Evolutionary conservation across 2,797 vertebrate species (phyloP).

Genomic region (Anas capensis): DNA sequence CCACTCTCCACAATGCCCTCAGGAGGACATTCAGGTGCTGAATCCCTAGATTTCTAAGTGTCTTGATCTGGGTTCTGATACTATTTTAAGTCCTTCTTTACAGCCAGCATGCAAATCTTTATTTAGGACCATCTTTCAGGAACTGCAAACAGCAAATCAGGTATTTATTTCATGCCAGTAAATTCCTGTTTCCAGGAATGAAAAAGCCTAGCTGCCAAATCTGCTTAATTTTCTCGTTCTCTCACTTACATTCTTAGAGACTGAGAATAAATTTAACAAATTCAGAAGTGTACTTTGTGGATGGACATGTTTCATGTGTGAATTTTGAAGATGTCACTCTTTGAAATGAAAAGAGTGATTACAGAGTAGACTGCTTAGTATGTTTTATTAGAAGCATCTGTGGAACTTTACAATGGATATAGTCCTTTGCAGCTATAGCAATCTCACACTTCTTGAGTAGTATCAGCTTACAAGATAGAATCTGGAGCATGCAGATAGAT

Average conservation of each 20-base stretch:
- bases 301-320: not conserved
- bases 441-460: slow-evolving; percentile 68
- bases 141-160: not conserved
- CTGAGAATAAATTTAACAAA: not conserved
- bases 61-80: not conserved
- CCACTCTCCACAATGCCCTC: not conserved
- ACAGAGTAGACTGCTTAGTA: slow-evolving; percentile 12
- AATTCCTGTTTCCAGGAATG: not conserved
- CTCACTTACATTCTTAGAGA: not conserved
- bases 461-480: slow-evolving; percentile 61
- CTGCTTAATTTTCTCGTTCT: not conserved
- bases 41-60: not conserved
- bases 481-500: slow-evolving; percentile 41
- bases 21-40: not conserved
- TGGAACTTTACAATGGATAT: slow-evolving; percentile 65
- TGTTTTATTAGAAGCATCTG: slow-evolving; percentile 58
- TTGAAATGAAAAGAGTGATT: not conserved
- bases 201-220: not conserved
- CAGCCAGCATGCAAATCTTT: slow-evolving; percentile 23
- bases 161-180: slow-evolving; percentile 31
- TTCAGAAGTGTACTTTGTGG: not conserved
- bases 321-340: not conserved
- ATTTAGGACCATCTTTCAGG: slow-evolving; percentile 49
- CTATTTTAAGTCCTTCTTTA: slow-evolving; percentile 6
- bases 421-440: slow-evolving; percentile 61